phyloP scores from a whole-genome alignment of 2,888 invertebrate genomes.

The Ischnura elegans region DNA sequence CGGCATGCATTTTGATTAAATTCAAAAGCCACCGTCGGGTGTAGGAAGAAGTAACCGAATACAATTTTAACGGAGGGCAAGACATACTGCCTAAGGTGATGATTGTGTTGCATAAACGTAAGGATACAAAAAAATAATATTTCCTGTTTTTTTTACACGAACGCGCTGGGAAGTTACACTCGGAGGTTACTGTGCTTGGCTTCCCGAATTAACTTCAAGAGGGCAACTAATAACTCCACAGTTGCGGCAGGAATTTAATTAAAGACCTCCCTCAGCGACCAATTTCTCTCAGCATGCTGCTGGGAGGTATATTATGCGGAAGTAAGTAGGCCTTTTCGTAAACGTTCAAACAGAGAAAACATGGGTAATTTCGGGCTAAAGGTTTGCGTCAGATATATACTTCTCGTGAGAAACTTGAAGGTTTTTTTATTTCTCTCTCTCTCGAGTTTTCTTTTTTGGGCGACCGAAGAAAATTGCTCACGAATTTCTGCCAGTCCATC shows the following conservation, averaged over 20 bases:
- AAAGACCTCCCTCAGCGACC: not conserved
- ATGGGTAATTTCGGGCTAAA: not conserved
- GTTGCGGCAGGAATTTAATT: not conserved
- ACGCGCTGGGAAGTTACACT: not conserved
- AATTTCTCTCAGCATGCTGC: not conserved
- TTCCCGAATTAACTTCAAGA: not conserved
- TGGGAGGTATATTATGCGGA: not conserved
- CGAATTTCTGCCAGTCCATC: not conserved
- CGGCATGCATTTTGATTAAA: too few relatives aligned
- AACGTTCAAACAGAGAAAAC: not conserved
- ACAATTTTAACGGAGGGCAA: not conserved
- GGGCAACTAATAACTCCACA: not conserved
- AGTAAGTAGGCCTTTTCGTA: not conserved
- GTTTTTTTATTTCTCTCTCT: too few relatives aligned
- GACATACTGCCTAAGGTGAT: not conserved
- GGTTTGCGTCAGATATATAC: not conserved
- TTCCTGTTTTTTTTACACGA: not conserved
- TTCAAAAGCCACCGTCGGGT: too few relatives aligned
- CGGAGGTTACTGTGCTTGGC: not conserved
- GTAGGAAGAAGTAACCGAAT: not conserved
- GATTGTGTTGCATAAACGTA: not conserved
- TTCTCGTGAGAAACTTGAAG: not conserved
- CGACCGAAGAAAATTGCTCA: not conserved
- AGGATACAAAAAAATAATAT: not conserved
- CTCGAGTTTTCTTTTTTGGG: not conserved